Base-by-base conservation (phyloP, 2,888 invertebrate species). In the Oscheius onirici region DNA sequence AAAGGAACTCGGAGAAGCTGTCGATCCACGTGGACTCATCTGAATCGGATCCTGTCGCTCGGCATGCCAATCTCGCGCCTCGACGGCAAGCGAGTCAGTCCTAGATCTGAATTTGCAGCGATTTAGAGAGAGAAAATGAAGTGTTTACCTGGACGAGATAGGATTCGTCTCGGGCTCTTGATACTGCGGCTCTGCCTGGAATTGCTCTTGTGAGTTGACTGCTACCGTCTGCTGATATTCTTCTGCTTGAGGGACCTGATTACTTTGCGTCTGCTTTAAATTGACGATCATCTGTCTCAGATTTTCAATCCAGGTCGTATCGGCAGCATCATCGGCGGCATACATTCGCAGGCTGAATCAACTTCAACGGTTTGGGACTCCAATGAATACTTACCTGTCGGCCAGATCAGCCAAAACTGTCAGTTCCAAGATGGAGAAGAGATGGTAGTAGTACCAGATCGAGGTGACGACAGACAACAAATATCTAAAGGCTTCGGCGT, bases 391-490 rank as follows among this genome's bases (percentile, higher is more conserved):
- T 41, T 34, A 78, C 74, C 72, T 73, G 24, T 84, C 84, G 3
- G 84, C 84, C 54, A 84, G 55, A 60, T 84, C 83, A 26, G 78
- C 77, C 34, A 84, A 71, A 40, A 75, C 73, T 5, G 69, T 34
- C 60, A 82, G 24, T 24, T 75, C 69, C 0, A 52, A 40, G n/a
- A 46, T 67, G 5, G 77, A 66, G 63, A 80, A 77, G 0, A 28
- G 17, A 22, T 57, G 24, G 41, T 67, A 68, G 52, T 66, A 61
- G 41, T 63, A 28, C 81, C 81, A 81, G 20, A 82, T 71, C 1
- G 79, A 73, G 26, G 72, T 24, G 0, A 80, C 79, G 0, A 82
- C 72, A 54, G 77, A 80, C 8, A 74, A 71, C 49, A 76, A 80
- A 61, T 81, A 81, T 65, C 76, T 72, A 67, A 80, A 83, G 2